Percentiles rank a stretch among this genome's conserved stretches.
Conservation (phyloP, 2,113 vertebrate genomes). For the Psettodes erumei region DNA sequence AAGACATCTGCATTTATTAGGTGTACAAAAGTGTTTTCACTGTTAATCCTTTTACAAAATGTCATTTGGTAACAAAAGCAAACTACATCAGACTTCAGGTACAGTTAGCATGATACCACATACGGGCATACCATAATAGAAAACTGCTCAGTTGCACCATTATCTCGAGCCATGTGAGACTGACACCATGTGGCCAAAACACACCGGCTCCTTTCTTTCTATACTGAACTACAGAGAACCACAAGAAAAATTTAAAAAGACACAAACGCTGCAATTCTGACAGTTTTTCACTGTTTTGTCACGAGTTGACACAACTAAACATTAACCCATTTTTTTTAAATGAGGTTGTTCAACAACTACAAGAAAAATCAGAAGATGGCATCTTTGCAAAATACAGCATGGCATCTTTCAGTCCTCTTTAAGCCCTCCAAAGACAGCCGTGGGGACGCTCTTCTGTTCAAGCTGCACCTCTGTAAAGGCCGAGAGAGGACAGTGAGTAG, state of each 20-base stretch:
- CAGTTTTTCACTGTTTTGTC: not conserved
- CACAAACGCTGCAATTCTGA: not conserved
- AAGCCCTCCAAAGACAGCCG: constrained; percentile 91
- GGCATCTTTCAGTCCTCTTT: constrained; percentile 85
- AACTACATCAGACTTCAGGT: not conserved
- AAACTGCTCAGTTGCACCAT: not conserved
- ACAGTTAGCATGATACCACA: not conserved
- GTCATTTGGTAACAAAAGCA: not conserved
- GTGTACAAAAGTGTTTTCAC: not conserved
- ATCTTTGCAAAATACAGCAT: not conserved
- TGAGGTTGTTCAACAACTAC: constrained; percentile 1
- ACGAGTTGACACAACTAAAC: constrained; percentile 8
- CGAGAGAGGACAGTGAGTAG: constrained; percentile 8
- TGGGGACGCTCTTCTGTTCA: constrained; percentile 90
- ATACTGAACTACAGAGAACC: not conserved
- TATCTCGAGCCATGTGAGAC: constrained; percentile 20
- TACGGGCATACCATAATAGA: constrained; percentile 2
- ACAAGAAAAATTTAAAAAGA: not conserved
- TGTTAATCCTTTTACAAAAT: constrained; percentile 12
- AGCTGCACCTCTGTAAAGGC: constrained; percentile 88
- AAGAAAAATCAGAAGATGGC: constrained; percentile 3
- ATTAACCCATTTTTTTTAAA: constrained; percentile 21
- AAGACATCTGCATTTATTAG: not conserved
- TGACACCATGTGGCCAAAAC: constrained; percentile 71
- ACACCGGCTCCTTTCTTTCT: not conserved